Conservation (phyloP, 92 coral and sea anemone genomes). For the Meandrina meandrites region DNA sequence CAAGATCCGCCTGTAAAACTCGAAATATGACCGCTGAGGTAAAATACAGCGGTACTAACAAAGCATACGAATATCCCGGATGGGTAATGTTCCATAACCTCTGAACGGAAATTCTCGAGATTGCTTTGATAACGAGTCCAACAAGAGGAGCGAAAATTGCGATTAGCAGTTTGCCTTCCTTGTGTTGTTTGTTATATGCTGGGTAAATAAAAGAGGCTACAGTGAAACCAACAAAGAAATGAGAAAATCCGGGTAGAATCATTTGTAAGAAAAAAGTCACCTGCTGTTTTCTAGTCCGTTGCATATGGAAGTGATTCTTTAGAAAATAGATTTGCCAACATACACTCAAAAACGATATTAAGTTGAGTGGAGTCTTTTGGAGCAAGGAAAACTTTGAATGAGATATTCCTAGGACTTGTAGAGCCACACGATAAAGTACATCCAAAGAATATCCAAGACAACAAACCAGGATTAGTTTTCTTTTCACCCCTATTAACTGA, state of each 20-base stretch:
- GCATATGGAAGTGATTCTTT: background rate
- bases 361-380: background rate
- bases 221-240: background rate
- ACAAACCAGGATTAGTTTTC: background rate
- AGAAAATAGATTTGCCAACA: background rate
- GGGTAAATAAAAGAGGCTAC: background rate
- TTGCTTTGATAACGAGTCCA: conserved; percentile 3
- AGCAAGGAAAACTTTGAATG: background rate
- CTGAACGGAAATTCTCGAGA: conserved; percentile 13
- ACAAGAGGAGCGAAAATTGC: conserved; percentile 17
- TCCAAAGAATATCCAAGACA: background rate
- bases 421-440: background rate
- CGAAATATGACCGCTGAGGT: conserved; percentile 5
- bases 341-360: background rate
- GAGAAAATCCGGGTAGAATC: background rate
- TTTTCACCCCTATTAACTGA: background rate
- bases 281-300: background rate
- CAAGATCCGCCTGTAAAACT: conserved; percentile 20
- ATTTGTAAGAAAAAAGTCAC: background rate
- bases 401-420: background rate
- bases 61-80: conserved; percentile 26
- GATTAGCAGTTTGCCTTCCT: conserved; percentile 14
- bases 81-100: conserved; percentile 21
- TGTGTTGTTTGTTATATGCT: background rate
- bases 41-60: conserved; percentile 11